Evolutionary conservation across 2,797 vertebrate genomes (phyloP).

Genomic region (Loriculus beryllinus): DNA sequence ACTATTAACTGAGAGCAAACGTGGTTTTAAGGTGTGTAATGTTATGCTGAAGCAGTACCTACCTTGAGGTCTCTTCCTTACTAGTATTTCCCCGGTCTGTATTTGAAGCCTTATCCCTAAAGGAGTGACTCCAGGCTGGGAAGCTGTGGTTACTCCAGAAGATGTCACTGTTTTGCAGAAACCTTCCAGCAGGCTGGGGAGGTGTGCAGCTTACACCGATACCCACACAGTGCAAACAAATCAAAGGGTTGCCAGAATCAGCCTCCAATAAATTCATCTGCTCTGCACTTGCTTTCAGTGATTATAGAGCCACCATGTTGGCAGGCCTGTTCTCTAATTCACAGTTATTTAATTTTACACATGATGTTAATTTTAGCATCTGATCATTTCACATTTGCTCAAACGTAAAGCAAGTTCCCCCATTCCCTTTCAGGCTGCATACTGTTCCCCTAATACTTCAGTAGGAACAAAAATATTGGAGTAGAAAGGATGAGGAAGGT

Average conservation of each 20-base stretch:
- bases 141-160: not conserved
- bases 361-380: not conserved
- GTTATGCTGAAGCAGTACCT: not conserved
- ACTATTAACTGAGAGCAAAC: not conserved
- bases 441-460: not conserved
- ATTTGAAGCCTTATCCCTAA: not conserved
- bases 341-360: not conserved
- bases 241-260: not conserved
- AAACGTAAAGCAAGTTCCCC: not conserved
- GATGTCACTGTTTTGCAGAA: not conserved
- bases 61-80: not conserved
- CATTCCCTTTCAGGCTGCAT: not conserved
- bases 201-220: not conserved
- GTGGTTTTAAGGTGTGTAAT: fast-evolving
- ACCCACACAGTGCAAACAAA: not conserved
- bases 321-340: not conserved
- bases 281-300: not conserved
- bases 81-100: fast-evolving
- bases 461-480: not conserved
- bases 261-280: not conserved
- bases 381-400: not conserved
- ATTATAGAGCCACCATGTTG: not conserved
- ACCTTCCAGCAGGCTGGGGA: not conserved
- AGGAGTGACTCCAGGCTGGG: not conserved
- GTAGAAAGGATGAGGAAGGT: not conserved